phyloP scores from a whole-genome alignment of 2,797 vertebrate species.

The Phoeniculus purpureus region DNA sequence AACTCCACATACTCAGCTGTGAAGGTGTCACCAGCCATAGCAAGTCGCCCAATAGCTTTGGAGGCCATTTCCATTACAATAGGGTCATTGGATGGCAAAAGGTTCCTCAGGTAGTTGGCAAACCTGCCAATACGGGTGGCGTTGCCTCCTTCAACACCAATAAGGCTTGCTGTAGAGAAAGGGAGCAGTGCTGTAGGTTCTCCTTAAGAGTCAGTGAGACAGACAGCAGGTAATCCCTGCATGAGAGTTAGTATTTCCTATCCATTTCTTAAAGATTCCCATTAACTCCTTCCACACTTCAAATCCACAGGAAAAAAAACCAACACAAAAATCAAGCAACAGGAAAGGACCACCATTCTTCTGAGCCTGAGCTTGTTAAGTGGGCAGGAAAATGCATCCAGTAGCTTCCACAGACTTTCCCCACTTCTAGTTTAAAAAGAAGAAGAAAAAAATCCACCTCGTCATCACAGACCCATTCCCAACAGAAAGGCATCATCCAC shows the following conservation, averaged over 20 bases:
- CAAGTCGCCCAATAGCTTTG: slow-evolving; percentile 95
- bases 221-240: not conserved
- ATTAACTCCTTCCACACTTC: not conserved
- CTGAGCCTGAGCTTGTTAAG: not conserved
- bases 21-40: slow-evolving; percentile 97
- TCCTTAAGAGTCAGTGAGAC: not conserved
- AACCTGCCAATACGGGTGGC: slow-evolving; percentile 96
- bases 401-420: not conserved
- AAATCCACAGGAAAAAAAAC: not conserved
- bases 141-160: slow-evolving; percentile 97
- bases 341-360: not conserved
- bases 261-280: not conserved
- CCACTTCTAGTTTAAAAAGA: not conserved
- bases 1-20: slow-evolving; percentile 99
- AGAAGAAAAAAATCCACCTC: not conserved
- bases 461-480: not conserved
- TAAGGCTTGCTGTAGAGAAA: slow-evolving; percentile 88
- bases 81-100: slow-evolving; percentile 94
- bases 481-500: not conserved
- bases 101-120: slow-evolving; percentile 96
- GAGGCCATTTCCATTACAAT: slow-evolving; percentile 99
- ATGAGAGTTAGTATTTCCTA: not conserved
- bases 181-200: not conserved
- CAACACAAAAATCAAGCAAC: not conserved
- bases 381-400: not conserved